Evolutionary conservation across 64 coral and sea anemone genomes (phyloP), one percentile per base, ranked within the genome.

Genomic region (Catalaphyllia jardinei): DNA sequence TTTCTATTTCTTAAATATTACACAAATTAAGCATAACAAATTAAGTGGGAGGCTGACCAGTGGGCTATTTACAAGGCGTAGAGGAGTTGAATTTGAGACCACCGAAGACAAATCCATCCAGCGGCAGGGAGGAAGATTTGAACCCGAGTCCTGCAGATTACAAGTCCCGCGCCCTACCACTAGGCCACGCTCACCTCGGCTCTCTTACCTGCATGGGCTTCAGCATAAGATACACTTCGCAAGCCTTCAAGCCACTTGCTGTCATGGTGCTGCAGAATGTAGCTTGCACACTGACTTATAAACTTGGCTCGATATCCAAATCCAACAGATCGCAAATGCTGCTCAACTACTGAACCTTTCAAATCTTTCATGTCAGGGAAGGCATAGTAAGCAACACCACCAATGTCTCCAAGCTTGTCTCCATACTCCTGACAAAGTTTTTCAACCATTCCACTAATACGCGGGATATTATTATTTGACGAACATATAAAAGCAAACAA

Each of bases 301-400:
- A 86, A 99, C 64, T 99, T 99, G 22, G 97, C 97, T 88, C 97
- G 82, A 84, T 99, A 99, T 16, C 97, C 97, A 82, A 99, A 99
- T 3, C 94, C 94, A 33, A 92, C 83, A 5, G 49, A 49, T 10
- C 91, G 86, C n/a, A 99, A 76, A 15, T 95, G 67, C 18, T 91
- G 69, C 31, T 99, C 97, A 13, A 99, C 94, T 13, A 75, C 67
- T 11, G 91, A 25, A 0, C 86, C 91, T 10, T 82, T 89, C n/a
- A 99, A 74, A 62, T 86, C 62, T n/a, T n/a, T 38, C 29, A 99
- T 75, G 20, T 63, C 64, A 35, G 97, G 97, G 33, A 99, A 99
- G 30, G 72, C 64, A 72, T 80, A 93, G 86, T 93, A 95, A 2
- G 75, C 67, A n/a, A 90, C 51, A 12, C 89, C 91, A 73, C 93